phyloP scores from a whole-genome alignment of 2,888 invertebrate genomes.

The Nemotelus nigrinus region DNA sequence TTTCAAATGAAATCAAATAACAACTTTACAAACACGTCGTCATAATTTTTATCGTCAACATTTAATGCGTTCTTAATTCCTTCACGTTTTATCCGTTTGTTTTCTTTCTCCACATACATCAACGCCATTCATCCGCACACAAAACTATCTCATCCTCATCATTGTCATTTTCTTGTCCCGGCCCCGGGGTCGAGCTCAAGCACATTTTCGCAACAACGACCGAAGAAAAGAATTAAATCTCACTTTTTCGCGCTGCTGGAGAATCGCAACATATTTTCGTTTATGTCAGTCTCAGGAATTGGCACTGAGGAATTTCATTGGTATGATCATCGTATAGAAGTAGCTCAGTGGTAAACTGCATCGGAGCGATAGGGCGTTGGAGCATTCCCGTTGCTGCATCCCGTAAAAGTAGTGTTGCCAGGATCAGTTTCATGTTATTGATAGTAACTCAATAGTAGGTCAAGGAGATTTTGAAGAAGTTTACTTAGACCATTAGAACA shows the following conservation, averaged over 20 bases:
- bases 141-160: slow-evolving; percentile 20
- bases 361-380: slow-evolving; percentile 22
- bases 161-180: not conserved
- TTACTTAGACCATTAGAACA: too few species aligned
- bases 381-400: not conserved
- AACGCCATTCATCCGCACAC: slow-evolving; percentile 24
- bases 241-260: slow-evolving; percentile 42
- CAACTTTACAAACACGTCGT: not conserved
- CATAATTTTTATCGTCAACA: not conserved
- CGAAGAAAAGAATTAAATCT: slow-evolving; percentile 29
- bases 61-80: slow-evolving; percentile 30
- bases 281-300: slow-evolving; percentile 41
- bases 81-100: not conserved
- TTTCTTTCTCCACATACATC: not conserved
- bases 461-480: too few species aligned
- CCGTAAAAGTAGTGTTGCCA: not conserved
- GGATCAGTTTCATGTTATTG: too few species aligned
- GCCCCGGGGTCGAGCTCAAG: not conserved
- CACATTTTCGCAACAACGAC: too few species aligned
- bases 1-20: not conserved
- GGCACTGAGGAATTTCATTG: slow-evolving; percentile 34
- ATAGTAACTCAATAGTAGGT: too few species aligned
- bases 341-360: slow-evolving; percentile 22
- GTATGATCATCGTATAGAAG: slow-evolving; percentile 29
- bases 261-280: slow-evolving; percentile 41